phyloP scores from a whole-genome alignment of 1,140 invertebrate species.

The Ericerus pela region DNA sequence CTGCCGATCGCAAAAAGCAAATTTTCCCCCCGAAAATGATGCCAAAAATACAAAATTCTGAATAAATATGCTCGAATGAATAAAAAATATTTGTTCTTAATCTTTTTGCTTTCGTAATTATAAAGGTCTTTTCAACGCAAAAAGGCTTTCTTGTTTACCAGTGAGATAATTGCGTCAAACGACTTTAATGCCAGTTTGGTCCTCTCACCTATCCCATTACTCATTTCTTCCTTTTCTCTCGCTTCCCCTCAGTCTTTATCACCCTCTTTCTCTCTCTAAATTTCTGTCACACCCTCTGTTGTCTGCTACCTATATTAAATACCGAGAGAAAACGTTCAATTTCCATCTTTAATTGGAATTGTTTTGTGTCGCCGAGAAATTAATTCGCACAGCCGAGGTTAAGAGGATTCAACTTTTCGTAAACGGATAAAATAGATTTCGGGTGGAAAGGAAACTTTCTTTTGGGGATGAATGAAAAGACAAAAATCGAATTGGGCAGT shows the following conservation, averaged over 20 bases:
- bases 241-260: no score
- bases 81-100: no score
- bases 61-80: no score
- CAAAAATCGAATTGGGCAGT: no score
- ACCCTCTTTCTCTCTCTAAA: no score
- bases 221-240: no score
- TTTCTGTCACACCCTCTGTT: no score
- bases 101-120: background rate
- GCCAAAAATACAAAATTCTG: no score
- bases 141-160: background rate
- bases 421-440: conserved; percentile 2
- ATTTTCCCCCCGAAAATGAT: no score
- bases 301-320: no score
- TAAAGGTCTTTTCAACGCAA: background rate
- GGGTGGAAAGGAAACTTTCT: background rate
- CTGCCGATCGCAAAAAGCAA: no score
- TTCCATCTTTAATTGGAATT: conserved; percentile 4
- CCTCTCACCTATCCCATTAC: no score
- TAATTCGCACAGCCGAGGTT: conserved; percentile 1
- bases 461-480: background rate
- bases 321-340: background rate
- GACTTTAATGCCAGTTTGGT: background rate
- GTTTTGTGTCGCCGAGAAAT: conserved; percentile 7
- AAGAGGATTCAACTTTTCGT: background rate
- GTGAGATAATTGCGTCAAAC: background rate